These are phyloP conservation scores for Enteromius mattozi DNA, from an alignment of 2,797 vertebrate species.

Conservation along the genomic window DNA sequence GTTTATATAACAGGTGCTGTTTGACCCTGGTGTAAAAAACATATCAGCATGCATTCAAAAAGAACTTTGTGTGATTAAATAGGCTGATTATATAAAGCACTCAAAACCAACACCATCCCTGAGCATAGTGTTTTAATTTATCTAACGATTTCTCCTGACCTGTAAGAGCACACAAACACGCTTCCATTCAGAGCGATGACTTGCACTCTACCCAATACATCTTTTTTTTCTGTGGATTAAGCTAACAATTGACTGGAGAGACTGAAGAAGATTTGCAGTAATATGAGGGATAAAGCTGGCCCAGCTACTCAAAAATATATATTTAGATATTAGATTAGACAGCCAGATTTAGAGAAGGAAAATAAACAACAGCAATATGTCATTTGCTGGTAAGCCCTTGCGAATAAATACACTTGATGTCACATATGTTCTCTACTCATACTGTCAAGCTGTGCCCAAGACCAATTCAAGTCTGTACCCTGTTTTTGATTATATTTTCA, in stretches of 20 bases:
- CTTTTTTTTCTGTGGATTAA: constrained; percentile 64
- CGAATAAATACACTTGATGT: constrained; percentile 61
- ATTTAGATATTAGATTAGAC: constrained; percentile 75
- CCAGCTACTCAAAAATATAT: constrained; percentile 66
- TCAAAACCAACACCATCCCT: neutral
- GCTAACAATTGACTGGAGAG: constrained; percentile 62
- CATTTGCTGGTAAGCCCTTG: constrained; percentile 57
- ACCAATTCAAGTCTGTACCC: constrained; percentile 14
- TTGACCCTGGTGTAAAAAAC: constrained; percentile 15
- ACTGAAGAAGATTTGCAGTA: constrained; percentile 75
- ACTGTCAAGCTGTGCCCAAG: constrained; percentile 32
- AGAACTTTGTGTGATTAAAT: constrained; percentile 16
- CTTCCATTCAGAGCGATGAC: constrained; percentile 31
- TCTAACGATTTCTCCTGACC: constrained; percentile 22
- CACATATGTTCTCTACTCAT: constrained; percentile 45
- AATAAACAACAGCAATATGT: constrained; percentile 71
- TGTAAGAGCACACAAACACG: constrained; percentile 18
- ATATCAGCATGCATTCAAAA: constrained; percentile 22
- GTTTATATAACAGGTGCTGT: constrained; percentile 31
- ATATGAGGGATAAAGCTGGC: constrained; percentile 72
- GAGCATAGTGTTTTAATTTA: constrained; percentile 21
- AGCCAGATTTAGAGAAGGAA: constrained; percentile 70
- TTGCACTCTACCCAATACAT: constrained; percentile 66
- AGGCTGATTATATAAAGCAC: constrained; percentile 31
- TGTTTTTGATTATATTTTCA: constrained; percentile 25